Percentiles rank a stretch among this genome's conserved stretches.
These are phyloP conservation scores for Nebria brevicollis DNA, from an alignment of 2,888 invertebrate species.

Conservation along the genomic window DNA sequence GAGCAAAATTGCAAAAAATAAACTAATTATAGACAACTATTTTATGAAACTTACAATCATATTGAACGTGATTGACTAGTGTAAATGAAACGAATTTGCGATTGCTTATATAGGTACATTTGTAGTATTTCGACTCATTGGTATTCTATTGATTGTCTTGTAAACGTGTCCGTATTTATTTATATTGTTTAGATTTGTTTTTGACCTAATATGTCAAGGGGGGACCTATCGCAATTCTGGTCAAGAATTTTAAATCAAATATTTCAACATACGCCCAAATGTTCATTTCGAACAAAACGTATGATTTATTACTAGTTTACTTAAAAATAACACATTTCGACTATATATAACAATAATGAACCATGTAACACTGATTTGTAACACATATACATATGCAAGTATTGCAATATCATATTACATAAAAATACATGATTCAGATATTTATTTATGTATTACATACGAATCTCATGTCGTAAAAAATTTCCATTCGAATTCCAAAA, in stretches of 20 bases:
- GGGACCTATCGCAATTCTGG: background rate
- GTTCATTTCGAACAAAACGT: background rate
- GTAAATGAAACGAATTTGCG: background rate
- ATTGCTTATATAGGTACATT: background rate
- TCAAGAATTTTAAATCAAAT: background rate
- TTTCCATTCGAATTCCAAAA: too few species aligned
- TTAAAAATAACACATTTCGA: too few species aligned
- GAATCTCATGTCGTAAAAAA: too few species aligned
- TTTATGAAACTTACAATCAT: background rate
- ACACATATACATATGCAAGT: background rate
- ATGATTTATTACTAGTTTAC: too few species aligned
- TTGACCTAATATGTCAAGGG: slow-evolving; percentile 1
- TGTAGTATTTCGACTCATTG: background rate
- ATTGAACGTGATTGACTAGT: background rate
- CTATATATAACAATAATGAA: background rate
- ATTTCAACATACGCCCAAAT: background rate
- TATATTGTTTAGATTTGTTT: background rate
- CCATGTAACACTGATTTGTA: background rate
- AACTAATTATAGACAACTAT: background rate
- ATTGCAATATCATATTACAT: background rate
- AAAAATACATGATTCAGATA: background rate
- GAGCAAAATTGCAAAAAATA: background rate
- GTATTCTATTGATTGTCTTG: background rate
- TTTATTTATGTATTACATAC: background rate
- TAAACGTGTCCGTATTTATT: background rate